These are phyloP conservation scores for Drosophila serrata DNA, from an alignment of 1,140 invertebrate species.

Conservation along the genomic window DNA sequence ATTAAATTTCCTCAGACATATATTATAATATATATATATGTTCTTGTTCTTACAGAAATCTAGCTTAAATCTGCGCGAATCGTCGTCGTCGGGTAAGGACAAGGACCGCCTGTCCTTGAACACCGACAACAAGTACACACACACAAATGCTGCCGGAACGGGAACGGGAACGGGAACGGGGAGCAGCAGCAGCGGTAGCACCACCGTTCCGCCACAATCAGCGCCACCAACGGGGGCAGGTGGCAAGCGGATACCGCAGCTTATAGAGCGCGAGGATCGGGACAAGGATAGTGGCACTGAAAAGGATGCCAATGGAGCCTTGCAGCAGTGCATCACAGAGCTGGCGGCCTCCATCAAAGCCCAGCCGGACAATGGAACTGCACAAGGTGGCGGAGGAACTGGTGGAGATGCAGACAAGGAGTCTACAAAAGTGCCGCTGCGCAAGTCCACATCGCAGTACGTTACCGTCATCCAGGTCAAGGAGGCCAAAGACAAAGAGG, in stretches of 20 bases:
- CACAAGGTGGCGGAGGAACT: background rate
- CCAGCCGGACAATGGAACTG: slow-evolving; percentile 54
- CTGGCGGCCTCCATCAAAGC: slow-evolving; percentile 86
- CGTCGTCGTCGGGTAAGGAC: slow-evolving; percentile 55
- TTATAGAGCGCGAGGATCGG: slow-evolving; percentile 74
- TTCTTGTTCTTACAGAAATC: slow-evolving; percentile 67
- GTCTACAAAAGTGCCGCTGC: slow-evolving; percentile 25
- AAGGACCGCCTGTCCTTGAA: slow-evolving; percentile 79
- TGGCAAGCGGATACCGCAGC: slow-evolving; percentile 60
- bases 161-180: slow-evolving; percentile 5
- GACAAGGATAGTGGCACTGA: slow-evolving; percentile 80
- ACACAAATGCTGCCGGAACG: slow-evolving; percentile 44
- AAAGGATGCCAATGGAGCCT: slow-evolving; percentile 79
- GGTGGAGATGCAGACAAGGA: slow-evolving; percentile 17
- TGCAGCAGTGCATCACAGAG: slow-evolving; percentile 88
- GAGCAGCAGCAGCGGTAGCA: slow-evolving; percentile 29
- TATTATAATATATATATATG: background rate
- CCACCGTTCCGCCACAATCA: slow-evolving; percentile 53
- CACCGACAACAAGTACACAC: slow-evolving; percentile 82
- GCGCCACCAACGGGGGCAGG: slow-evolving; percentile 38
- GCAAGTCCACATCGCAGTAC: slow-evolving; percentile 90
- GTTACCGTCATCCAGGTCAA: slow-evolving; percentile 96
- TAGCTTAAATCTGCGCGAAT: slow-evolving; percentile 81
- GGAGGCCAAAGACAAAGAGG: slow-evolving; percentile 85
- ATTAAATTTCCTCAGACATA: background rate